A percentile compares a stretch with the other conserved stretches of the same genome.
Conservation (phyloP, 2,113 vertebrate genomes). For the Seriola dumerili region DNA sequence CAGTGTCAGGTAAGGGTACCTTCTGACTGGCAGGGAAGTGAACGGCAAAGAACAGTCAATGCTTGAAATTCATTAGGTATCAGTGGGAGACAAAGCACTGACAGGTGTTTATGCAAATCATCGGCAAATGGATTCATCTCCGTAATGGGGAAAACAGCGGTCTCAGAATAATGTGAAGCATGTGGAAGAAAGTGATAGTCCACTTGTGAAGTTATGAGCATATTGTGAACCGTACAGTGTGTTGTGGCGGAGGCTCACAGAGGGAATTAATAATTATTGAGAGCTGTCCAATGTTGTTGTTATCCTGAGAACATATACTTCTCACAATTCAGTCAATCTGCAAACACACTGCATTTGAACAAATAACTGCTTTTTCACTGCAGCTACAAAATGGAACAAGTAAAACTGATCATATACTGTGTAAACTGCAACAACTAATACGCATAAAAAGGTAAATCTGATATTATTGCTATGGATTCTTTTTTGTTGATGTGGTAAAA, state of each 20-base stretch:
- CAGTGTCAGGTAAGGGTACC: slow-evolving; percentile 45
- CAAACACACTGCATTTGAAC: slow-evolving; percentile 6
- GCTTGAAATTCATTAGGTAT: slow-evolving; percentile 81
- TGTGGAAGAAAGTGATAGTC: slow-evolving; percentile 69
- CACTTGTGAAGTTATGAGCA: slow-evolving; percentile 64
- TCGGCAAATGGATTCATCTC: slow-evolving; percentile 74
- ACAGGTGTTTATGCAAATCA: slow-evolving; percentile 86
- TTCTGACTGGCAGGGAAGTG: slow-evolving; percentile 52
- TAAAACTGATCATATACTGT: neutral
- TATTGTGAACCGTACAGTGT: slow-evolving; percentile 33
- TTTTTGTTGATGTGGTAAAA: neutral
- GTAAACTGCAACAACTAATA: neutral
- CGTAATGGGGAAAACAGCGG: slow-evolving; percentile 77
- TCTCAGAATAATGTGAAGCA: slow-evolving; percentile 63
- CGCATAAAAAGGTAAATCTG: neutral
- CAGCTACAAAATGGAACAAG: neutral
- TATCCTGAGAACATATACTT: slow-evolving; percentile 18
- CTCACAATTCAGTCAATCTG: neutral
- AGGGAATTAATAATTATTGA: slow-evolving; percentile 40
- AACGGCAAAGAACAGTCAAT: slow-evolving; percentile 67
- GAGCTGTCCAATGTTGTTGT: slow-evolving; percentile 14
- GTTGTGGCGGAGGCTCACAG: slow-evolving; percentile 3
- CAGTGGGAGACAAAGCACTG: slow-evolving; percentile 82
- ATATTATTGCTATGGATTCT: neutral
- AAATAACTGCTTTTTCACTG: slow-evolving; percentile 1